A percentile compares a stretch with the other conserved stretches of the same genome.
These are phyloP conservation scores for Galleria mellonella DNA, from an alignment of 1,140 invertebrate species.

Conservation along the genomic window DNA sequence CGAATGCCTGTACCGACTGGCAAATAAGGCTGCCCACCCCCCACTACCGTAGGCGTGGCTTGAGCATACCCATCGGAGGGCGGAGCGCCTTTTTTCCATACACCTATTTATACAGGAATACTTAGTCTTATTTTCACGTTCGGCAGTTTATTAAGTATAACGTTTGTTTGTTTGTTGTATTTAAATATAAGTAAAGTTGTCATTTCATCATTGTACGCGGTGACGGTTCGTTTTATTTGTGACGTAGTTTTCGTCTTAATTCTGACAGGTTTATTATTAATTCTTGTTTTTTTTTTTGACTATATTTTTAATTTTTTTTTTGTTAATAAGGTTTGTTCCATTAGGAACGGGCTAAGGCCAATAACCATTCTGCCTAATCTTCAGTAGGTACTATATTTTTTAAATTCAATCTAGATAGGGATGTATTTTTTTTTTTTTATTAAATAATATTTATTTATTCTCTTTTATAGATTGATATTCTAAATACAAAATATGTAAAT, in stretches of 20 bases:
- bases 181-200: conserved; percentile 39
- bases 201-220: conserved; percentile 30
- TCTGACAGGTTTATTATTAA: conserved; percentile 26
- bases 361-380: too few species aligned
- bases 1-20: conserved; percentile 46
- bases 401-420: too few species aligned
- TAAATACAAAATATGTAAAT: too few species aligned
- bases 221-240: conserved; percentile 16
- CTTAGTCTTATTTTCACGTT: conserved; percentile 31
- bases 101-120: conserved; percentile 24
- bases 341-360: too few species aligned
- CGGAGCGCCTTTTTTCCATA: conserved; percentile 35
- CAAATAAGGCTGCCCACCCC: conserved; percentile 28
- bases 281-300: not conserved
- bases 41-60: conserved; percentile 35
- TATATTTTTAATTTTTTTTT: too few species aligned
- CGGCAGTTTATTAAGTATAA: conserved; percentile 49
- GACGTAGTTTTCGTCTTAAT: conserved; percentile 14
- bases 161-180: conserved; percentile 40
- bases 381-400: too few species aligned
- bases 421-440: too few species aligned
- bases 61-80: conserved; percentile 16
- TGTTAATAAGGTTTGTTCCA: too few species aligned
- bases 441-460: too few species aligned
- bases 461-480: too few species aligned